Conservation (phyloP, 2,113 vertebrate genomes). For the Paedocypris sp. region DNA sequence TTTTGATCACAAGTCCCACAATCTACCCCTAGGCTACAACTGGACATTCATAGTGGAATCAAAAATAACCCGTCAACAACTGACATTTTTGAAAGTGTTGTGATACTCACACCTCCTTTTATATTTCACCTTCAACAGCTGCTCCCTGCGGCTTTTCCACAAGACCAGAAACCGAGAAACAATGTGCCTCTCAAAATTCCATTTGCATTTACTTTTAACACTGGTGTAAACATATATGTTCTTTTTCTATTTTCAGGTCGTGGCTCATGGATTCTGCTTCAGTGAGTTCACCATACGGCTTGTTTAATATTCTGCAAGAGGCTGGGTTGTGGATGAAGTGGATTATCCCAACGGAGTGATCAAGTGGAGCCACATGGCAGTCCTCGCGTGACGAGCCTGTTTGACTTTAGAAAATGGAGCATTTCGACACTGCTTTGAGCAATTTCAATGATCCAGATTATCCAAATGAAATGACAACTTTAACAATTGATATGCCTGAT, state of each 20-base stretch:
- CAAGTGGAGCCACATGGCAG: constrained; percentile 18
- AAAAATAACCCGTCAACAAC: constrained; percentile 2
- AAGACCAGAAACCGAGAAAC: constrained; percentile 32
- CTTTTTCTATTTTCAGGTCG: constrained; percentile 27
- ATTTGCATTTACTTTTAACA: constrained; percentile 12
- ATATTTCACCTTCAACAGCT: constrained; percentile 18
- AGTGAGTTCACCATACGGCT: neutral
- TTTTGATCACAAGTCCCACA: too few species aligned
- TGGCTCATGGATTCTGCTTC: neutral
- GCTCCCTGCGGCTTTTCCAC: constrained; percentile 18
- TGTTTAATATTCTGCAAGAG: neutral
- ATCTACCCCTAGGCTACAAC: too few species aligned
- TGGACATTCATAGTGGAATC: neutral
- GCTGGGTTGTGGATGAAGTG: neutral
- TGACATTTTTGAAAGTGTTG: constrained; percentile 18
- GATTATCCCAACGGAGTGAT: neutral
- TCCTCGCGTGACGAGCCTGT: constrained; percentile 68
- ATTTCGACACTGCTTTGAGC: constrained; percentile 51
- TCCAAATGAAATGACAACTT: constrained; percentile 54
- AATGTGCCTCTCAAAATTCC: constrained; percentile 20
- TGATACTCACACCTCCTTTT: constrained; percentile 21
- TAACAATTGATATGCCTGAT: constrained; percentile 47
- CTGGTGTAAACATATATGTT: neutral
- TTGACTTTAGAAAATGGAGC: constrained; percentile 74
- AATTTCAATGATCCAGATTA: constrained; percentile 60